Conservation (phyloP, 2,113 vertebrate genomes). For the Rhadina sibilatrix region DNA sequence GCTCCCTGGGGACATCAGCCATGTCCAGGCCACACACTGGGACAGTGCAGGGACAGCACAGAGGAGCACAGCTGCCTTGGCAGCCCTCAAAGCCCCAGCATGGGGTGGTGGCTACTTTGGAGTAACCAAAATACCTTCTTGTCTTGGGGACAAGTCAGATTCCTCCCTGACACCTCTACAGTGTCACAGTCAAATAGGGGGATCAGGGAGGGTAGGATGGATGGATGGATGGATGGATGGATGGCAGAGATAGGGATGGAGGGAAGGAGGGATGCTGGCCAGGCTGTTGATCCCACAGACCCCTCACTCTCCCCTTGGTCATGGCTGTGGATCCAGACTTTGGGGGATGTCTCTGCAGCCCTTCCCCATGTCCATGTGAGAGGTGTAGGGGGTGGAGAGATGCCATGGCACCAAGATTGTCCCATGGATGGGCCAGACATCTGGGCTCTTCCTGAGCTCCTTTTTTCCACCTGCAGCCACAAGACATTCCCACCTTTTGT, state of each 20-base stretch:
- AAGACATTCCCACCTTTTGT: background rate
- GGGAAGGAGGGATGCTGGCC: background rate
- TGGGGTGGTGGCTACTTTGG: background rate
- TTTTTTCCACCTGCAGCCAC: background rate
- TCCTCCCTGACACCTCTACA: background rate
- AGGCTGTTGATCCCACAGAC: background rate
- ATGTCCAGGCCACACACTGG: rapidly evolving
- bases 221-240: background rate
- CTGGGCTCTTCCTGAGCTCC: rapidly evolving
- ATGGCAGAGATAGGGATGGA: background rate
- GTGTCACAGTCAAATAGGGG: background rate
- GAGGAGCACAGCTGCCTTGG: background rate
- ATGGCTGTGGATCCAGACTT: background rate
- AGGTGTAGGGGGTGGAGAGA: background rate
- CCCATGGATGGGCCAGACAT: too few species aligned
- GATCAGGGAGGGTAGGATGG: background rate
- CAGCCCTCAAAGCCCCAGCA: background rate
- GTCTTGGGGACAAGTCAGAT: background rate
- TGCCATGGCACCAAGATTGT: background rate
- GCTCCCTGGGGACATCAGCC: background rate
- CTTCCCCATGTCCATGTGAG: background rate
- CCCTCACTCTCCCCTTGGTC: background rate
- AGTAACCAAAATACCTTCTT: background rate
- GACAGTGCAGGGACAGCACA: background rate
- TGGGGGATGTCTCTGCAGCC: background rate